phyloP scores from a whole-genome alignment of 2,888 invertebrate genomes.

The Torymus auratus region DNA sequence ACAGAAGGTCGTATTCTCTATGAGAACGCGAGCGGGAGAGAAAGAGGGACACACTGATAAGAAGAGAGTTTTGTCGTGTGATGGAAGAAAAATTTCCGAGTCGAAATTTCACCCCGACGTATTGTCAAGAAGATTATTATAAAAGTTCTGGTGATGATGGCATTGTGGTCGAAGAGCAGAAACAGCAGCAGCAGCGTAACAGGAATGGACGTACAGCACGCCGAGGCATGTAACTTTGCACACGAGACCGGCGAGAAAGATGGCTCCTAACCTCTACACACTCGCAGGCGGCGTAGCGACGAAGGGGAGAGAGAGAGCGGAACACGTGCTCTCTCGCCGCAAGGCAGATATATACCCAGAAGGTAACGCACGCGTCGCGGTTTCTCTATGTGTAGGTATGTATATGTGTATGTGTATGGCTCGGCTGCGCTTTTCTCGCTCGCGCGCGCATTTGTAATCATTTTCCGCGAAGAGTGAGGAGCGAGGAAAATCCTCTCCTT shows the following conservation, averaged over 20 bases:
- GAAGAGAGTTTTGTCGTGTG: neutral
- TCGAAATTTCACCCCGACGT: neutral
- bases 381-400: neutral
- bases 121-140: too few relatives aligned
- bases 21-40: neutral
- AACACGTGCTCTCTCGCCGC: slow-evolving; percentile 13
- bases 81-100: neutral
- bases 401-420: neutral
- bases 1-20: neutral
- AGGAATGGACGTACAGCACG: neutral
- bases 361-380: slow-evolving; percentile 23
- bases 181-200: too few relatives aligned
- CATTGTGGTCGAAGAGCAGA: neutral
- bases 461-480: too few relatives aligned
- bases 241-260: slow-evolving; percentile 21
- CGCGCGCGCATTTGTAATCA: too few relatives aligned
- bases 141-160: neutral
- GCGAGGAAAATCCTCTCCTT: too few relatives aligned
- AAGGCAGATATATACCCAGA: neutral
- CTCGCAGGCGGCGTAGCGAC: neutral
- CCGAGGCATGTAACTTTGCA: neutral
- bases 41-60: neutral
- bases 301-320: neutral
- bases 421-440: neutral
- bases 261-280: slow-evolving; percentile 10